Conservation (phyloP, 1,140 invertebrate species). For the Neoseiulus cucumeris region DNA sequence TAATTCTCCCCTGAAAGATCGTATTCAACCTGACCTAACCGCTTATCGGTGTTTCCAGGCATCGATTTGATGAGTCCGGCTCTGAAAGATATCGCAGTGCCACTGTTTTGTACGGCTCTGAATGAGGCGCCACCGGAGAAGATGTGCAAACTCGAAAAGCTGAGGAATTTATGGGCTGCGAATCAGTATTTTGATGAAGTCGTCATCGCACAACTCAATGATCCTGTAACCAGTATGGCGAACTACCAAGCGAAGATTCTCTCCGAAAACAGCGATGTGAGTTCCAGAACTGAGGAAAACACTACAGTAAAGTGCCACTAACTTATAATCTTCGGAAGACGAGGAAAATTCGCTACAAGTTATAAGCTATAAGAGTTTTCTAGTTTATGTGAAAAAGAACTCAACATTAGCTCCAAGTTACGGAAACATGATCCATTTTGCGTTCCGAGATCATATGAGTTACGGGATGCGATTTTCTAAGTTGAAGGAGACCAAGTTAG, state of each 20-base stretch:
- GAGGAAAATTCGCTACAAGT: no score
- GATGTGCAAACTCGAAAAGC: conserved; percentile 66
- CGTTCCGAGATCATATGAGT: no score
- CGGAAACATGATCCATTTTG: no score
- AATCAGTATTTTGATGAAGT: conserved; percentile 77
- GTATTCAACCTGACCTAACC: neutral
- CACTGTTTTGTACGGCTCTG: conserved; percentile 84
- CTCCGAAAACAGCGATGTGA: neutral
- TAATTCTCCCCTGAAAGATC: neutral
- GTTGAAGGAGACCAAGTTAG: no score
- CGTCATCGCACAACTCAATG: conserved; percentile 45
- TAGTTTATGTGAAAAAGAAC: no score
- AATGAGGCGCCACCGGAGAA: conserved; percentile 59
- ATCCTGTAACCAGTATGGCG: conserved; percentile 24
- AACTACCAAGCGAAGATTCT: conserved; percentile 20
- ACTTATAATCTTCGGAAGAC: no score
- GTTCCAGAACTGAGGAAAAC: neutral
- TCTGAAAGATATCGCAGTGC: conserved; percentile 77
- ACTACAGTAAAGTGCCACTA: no score
- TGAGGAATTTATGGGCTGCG: conserved; percentile 81
- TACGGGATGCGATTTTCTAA: no score
- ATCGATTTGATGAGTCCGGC: conserved; percentile 70
- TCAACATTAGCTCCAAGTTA: no score
- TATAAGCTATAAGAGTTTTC: no score
- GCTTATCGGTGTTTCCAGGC: conserved; percentile 37